A percentile compares a stretch with the other conserved stretches of the same genome.
These are phyloP conservation scores for Eriosoma lanigerum DNA, from an alignment of 1,140 invertebrate genomes.

Conservation along the genomic window DNA sequence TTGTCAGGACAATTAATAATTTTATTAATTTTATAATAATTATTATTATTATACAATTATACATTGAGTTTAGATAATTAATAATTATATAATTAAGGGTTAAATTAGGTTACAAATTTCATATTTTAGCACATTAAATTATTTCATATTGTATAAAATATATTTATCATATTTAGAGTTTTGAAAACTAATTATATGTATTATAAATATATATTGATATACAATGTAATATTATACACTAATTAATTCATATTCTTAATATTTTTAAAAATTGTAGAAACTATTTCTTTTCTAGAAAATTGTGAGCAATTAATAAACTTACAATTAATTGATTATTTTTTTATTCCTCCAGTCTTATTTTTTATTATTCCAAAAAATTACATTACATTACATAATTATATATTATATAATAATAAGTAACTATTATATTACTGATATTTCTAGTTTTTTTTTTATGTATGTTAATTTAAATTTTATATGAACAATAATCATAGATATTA, in stretches of 20 bases:
- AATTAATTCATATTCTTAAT: too few species aligned
- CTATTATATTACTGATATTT: not conserved
- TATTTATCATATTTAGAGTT: conserved; percentile 7
- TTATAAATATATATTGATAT: not conserved
- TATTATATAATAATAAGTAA: conserved; percentile 3
- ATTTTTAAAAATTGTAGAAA: too few species aligned
- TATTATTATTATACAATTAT: conserved; percentile 15
- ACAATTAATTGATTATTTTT: not conserved
- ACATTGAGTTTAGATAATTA: conserved; percentile 16
- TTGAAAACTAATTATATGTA: not conserved
- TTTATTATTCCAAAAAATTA: not conserved
- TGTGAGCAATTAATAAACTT: not conserved
- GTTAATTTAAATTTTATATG: not conserved
- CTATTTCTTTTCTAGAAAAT: not conserved
- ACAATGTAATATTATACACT: too few species aligned
- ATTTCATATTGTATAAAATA: not conserved
- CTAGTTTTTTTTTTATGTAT: not conserved
- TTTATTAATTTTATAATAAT: too few species aligned
- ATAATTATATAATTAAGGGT: not conserved
- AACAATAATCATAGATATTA: conserved; percentile 15
- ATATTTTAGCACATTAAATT: not conserved
- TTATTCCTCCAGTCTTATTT: not conserved
- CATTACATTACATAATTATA: not conserved
- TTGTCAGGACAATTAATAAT: too few species aligned
- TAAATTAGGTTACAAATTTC: not conserved